These are phyloP conservation scores for Diplogasteroides magnus DNA, from an alignment of 1,140 invertebrate species.

Conservation along the genomic window DNA sequence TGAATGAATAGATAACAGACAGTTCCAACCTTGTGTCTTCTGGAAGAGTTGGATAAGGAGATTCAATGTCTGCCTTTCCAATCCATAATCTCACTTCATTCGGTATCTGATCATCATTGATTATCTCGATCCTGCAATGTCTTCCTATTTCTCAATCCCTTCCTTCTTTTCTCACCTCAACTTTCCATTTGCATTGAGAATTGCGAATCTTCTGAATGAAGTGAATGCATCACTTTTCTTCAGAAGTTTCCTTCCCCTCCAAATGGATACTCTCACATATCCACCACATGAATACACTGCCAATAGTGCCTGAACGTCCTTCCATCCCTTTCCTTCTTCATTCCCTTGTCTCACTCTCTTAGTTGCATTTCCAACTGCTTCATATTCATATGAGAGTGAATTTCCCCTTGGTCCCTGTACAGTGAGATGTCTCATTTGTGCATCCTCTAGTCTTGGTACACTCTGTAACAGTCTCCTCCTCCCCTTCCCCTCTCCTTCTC, in stretches of 20 bases:
- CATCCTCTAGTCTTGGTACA: background rate
- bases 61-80: slow-evolving; percentile 21
- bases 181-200: background rate
- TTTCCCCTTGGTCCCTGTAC: slow-evolving; percentile 7
- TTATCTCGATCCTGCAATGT: slow-evolving; percentile 28
- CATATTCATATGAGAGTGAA: slow-evolving; percentile 3
- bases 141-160: background rate
- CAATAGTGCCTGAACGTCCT: slow-evolving; percentile 28
- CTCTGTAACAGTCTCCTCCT: slow-evolving; percentile 2
- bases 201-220: slow-evolving; percentile 28
- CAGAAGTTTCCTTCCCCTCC: slow-evolving; percentile 32
- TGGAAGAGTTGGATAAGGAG: slow-evolving; percentile 37
- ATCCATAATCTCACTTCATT: slow-evolving; percentile 34
- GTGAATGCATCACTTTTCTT: slow-evolving; percentile 34
- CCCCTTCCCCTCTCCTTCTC: background rate
- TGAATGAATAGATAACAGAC: no score
- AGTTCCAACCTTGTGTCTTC: slow-evolving; percentile 32
- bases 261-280: slow-evolving; percentile 33
- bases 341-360: background rate
- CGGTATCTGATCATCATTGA: slow-evolving; percentile 32
- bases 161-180: background rate
- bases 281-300: slow-evolving; percentile 40
- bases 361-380: background rate
- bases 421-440: slow-evolving; percentile 2
- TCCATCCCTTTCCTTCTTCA: background rate